Conservation (phyloP, 2,113 vertebrate genomes). For the cattle (Bos taurus) region DNA sequence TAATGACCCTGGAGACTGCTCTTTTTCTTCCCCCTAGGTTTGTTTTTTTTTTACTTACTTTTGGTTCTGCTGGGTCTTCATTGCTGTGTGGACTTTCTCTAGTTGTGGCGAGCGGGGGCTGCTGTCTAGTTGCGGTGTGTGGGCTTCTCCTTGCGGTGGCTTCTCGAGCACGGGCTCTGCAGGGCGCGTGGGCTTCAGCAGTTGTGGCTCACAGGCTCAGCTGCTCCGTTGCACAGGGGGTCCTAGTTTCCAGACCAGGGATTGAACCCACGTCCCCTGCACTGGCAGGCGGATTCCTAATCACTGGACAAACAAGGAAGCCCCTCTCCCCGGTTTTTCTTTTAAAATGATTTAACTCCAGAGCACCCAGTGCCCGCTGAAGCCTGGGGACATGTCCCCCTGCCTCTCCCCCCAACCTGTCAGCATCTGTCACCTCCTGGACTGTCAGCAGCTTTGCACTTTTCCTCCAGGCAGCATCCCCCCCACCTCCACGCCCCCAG, state of each 20-base stretch:
- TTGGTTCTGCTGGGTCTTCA: background rate
- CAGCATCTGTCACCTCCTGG: background rate
- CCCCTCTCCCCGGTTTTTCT: background rate
- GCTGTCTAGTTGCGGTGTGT: rapidly evolving
- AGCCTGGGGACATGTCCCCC: background rate
- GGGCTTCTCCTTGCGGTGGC: background rate
- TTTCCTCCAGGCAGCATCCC: background rate
- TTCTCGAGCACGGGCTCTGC: background rate
- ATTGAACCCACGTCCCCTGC: background rate
- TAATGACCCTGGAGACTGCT: rapidly evolving
- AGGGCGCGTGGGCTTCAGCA: background rate
- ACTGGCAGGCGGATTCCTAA: background rate
- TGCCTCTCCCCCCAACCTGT: no score
- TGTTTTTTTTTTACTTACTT: background rate
- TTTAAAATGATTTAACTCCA: background rate
- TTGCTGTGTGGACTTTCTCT: background rate
- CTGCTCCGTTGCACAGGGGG: background rate
- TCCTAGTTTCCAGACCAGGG: background rate
- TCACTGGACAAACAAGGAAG: background rate
- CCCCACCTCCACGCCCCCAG: background rate
- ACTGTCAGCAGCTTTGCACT: background rate
- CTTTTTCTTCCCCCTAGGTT: background rate
- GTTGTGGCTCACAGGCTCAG: background rate
- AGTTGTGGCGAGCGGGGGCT: background rate
- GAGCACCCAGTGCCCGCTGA: background rate